phyloP scores from a whole-genome alignment of 1,140 invertebrate genomes.

The Drosophila eugracilis region DNA sequence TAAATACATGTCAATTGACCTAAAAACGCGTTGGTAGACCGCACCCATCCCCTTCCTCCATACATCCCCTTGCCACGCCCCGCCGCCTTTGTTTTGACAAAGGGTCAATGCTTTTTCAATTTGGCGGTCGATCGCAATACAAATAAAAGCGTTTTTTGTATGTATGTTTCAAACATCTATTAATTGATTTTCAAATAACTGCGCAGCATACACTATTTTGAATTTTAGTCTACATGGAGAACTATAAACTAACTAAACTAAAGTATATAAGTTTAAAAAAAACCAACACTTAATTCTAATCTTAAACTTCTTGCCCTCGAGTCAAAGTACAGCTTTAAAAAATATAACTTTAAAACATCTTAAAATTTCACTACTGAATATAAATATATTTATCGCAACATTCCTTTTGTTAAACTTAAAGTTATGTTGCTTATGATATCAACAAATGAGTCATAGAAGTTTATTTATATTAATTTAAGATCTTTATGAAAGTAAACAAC shows the following conservation, averaged over 20 bases:
- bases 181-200: neutral
- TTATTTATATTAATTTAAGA: neutral
- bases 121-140: conserved; percentile 40
- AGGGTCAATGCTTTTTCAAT: conserved; percentile 69
- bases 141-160: conserved; percentile 1
- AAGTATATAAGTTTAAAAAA: neutral
- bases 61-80: conserved; percentile 7
- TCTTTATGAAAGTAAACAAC: neutral
- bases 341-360: no score
- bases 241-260: no score
- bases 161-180: neutral
- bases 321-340: no score
- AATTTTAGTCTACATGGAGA: no score
- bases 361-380: no score
- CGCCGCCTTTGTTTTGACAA: conserved; percentile 35
- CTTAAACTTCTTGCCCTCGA: no score
- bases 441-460: no score
- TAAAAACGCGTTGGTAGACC: conserved; percentile 55
- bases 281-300: no score
- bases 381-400: no score
- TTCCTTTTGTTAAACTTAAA: no score
- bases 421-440: no score
- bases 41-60: conserved; percentile 3
- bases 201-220: neutral
- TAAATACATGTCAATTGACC: conserved; percentile 74